Evolutionary conservation across 2,888 invertebrate genomes (phyloP).

Genomic region (Phortica okadai): DNA sequence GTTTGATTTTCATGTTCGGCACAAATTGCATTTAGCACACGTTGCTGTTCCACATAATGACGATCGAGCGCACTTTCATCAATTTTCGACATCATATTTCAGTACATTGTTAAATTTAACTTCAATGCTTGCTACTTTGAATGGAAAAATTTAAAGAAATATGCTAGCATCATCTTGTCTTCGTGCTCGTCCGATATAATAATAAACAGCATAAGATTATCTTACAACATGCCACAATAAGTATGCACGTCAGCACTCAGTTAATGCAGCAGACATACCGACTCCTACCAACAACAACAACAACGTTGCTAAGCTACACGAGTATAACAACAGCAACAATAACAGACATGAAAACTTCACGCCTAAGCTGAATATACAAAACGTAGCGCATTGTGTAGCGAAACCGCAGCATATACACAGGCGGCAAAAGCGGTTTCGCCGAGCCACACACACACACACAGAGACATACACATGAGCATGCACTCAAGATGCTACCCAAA

Average conservation of each 20-base stretch:
- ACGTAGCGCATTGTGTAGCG: neutral
- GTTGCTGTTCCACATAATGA: neutral
- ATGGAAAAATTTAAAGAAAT: neutral
- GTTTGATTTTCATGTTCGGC: neutral
- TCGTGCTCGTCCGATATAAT: neutral
- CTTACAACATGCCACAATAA: slow-evolving; percentile 9
- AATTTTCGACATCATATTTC: neutral
- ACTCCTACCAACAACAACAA: neutral
- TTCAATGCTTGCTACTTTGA: slow-evolving; percentile 2
- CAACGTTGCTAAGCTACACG: neutral
- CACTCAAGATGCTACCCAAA: neutral
- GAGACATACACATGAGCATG: too few relatives aligned
- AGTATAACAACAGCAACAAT: neutral
- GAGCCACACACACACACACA: neutral
- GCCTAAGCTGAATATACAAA: neutral
- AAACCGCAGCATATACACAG: slow-evolving; percentile 41
- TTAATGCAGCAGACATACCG: neutral
- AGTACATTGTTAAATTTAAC: neutral
- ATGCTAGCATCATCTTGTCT: neutral
- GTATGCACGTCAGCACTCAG: slow-evolving; percentile 3
- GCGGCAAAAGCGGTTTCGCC: slow-evolving; percentile 25
- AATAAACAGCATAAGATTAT: slow-evolving; percentile 20
- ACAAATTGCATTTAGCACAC: neutral
- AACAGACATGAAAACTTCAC: neutral
- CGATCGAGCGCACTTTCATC: slow-evolving; percentile 23